Conservation (phyloP, 2,113 vertebrate genomes). For the Alethe castanea region DNA sequence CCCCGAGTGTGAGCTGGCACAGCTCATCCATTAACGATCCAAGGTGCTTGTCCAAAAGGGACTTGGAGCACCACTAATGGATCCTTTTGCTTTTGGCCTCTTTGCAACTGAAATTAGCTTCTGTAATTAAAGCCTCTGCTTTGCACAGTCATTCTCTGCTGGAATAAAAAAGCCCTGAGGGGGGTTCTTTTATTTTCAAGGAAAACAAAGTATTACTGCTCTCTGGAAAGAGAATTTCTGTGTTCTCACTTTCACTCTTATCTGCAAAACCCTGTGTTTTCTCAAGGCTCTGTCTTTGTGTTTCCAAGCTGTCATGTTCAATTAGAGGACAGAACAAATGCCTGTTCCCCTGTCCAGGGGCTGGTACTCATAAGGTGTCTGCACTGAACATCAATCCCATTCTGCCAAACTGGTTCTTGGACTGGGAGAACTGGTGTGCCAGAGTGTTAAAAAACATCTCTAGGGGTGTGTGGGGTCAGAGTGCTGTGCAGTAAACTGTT, state of each 20-base stretch:
- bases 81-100: constrained; percentile 63
- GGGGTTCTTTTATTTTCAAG: constrained; percentile 47
- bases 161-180: constrained; percentile 56
- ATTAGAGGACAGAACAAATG: not conserved
- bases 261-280: constrained; percentile 3
- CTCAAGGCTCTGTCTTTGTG: constrained; percentile 13
- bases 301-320: not conserved
- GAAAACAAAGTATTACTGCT: constrained; percentile 29
- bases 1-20: not conserved
- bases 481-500: not conserved
- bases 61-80: constrained; percentile 51
- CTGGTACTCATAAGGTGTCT: not conserved
- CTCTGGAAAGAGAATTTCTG: not conserved
- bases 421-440: not conserved
- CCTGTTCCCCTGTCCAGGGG: not conserved
- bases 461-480: not conserved
- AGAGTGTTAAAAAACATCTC: not conserved
- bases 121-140: constrained; percentile 68
- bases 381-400: not conserved
- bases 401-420: not conserved
- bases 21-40: constrained; percentile 21
- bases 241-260: constrained; percentile 23
- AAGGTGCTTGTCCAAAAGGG: constrained; percentile 50
- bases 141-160: constrained; percentile 63
- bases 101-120: constrained; percentile 62